Evolutionary conservation across 2,113 vertebrate species (phyloP), one percentile per base, ranked within the genome.

Genomic region (Holacanthus passer): DNA sequence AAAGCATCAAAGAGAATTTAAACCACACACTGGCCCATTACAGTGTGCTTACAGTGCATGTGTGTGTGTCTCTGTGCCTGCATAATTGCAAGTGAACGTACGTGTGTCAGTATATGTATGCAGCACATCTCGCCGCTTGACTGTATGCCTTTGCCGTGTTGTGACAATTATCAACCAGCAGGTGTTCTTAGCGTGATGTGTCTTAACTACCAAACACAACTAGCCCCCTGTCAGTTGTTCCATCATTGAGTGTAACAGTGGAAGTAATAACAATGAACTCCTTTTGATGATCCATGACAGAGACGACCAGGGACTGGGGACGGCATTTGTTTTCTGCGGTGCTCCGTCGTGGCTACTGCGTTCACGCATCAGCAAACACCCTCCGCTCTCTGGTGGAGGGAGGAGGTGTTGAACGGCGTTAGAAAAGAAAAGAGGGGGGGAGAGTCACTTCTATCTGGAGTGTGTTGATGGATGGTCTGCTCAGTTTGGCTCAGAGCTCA

Each of bases 1-100:
- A 77, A 59, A 37, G 66, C 88, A 91, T 92, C 92, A 92, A 92
- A 94, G 89, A 86, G 55, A 91, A 90, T 89, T 87, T 82, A 86
- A 88, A 89, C 79, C 85, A 67, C 91, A 85, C 86, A 88, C 74
- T 79, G 70, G 84, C 70, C 87, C 84, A 90, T 94, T 91, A 89
- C 24, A 9, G 53, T 43, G 62, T 71, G 53, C 37, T 20, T 60
- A 24, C 77, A 17, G 58, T 52, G 73, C 56, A 62, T 73, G 53
- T 73, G 64, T 48, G 43, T 47, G 31, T 52, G 81, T 55, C 7
- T 64, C 1, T n/a, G 45, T 4, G 53, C 20, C 37, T 68, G 58
- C 45, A 62, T 77, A 84, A 80, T 72, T 59, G 58, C 12, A 13
- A 63, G 62, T 73, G 47, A 71, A 83, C 81, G 45, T 65, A 79